Percentiles rank a stretch among this genome's conserved stretches.
Evolutionary conservation across 2,888 invertebrate species (phyloP).

Genomic region (Eudasyphora cyanicolor): DNA sequence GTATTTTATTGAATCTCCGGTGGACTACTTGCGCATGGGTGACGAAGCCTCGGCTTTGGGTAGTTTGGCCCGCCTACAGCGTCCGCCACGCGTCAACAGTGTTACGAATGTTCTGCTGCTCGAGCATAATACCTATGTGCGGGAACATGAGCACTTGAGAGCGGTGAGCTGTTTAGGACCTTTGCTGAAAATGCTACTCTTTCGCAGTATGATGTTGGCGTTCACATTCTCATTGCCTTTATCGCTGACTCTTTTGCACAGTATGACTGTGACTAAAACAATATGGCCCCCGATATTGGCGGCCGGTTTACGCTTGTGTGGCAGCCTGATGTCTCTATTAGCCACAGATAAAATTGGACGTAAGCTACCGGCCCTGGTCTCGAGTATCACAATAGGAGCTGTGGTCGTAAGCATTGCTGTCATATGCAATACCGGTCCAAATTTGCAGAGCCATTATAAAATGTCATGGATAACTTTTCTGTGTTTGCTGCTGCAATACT

Average conservation of each 20-base stretch:
- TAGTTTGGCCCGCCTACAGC: slow-evolving; percentile 64
- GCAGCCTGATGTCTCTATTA: slow-evolving; percentile 61
- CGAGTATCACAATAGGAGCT: slow-evolving; percentile 69
- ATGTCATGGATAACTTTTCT: background rate
- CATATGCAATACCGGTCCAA: slow-evolving; percentile 38
- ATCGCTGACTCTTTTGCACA: slow-evolving; percentile 46
- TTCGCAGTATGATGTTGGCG: slow-evolving; percentile 71
- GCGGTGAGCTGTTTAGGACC: slow-evolving; percentile 64
- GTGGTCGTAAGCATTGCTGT: slow-evolving; percentile 70
- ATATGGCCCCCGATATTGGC: slow-evolving; percentile 68
- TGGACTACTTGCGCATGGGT: slow-evolving; percentile 70
- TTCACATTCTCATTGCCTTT: slow-evolving; percentile 74
- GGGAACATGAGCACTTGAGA: slow-evolving; percentile 64
- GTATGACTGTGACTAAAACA: background rate
- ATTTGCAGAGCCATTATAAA: slow-evolving; percentile 21
- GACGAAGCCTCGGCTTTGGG: slow-evolving; percentile 70
- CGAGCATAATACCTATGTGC: slow-evolving; percentile 71
- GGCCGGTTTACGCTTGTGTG: slow-evolving; percentile 70
- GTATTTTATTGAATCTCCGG: slow-evolving; percentile 72
- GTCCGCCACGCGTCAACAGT: slow-evolving; percentile 38
- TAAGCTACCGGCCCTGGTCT: slow-evolving; percentile 63
- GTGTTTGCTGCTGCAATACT: slow-evolving; percentile 67
- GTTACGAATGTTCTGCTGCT: slow-evolving; percentile 62
- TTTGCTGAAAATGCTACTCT: slow-evolving; percentile 71
- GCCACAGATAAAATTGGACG: slow-evolving; percentile 71